Conservation (phyloP, 2,113 vertebrate genomes). For the Aptenodytes forsteri region DNA sequence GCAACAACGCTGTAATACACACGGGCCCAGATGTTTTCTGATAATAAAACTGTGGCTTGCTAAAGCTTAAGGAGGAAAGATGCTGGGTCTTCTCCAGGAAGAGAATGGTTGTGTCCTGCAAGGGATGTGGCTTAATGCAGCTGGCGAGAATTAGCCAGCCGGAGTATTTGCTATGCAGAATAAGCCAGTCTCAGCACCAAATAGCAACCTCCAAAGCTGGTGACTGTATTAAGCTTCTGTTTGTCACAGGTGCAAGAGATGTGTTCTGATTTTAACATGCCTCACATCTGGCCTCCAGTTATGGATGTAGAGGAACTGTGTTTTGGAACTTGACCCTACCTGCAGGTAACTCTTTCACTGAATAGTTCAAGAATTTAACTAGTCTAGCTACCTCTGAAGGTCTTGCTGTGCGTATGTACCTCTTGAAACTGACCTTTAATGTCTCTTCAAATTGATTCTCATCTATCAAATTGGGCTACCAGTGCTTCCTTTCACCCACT, state of each 20-base stretch:
- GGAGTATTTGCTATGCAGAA: neutral
- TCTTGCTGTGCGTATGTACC: neutral
- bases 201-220: accelerated
- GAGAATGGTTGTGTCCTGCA: neutral
- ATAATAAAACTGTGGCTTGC: neutral
- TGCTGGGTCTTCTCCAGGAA: neutral
- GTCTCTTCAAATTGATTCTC: neutral
- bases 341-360: neutral
- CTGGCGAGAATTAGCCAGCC: neutral
- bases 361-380: neutral
- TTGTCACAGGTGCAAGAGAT: neutral
- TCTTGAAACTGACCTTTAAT: neutral
- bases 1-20: neutral
- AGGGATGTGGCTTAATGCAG: neutral
- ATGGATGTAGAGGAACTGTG: neutral
- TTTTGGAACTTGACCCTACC: neutral
- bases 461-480: neutral
- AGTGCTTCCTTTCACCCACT: neutral
- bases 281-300: neutral
- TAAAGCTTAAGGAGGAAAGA: neutral
- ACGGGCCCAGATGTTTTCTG: neutral
- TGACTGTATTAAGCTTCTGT: neutral
- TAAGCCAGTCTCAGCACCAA: neutral
- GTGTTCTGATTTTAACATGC: neutral
- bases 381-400: neutral